Percentiles rank a stretch among this genome's conserved stretches.
phyloP scores from a whole-genome alignment of 2,888 invertebrate genomes.

The Phyllotreta striolata region DNA sequence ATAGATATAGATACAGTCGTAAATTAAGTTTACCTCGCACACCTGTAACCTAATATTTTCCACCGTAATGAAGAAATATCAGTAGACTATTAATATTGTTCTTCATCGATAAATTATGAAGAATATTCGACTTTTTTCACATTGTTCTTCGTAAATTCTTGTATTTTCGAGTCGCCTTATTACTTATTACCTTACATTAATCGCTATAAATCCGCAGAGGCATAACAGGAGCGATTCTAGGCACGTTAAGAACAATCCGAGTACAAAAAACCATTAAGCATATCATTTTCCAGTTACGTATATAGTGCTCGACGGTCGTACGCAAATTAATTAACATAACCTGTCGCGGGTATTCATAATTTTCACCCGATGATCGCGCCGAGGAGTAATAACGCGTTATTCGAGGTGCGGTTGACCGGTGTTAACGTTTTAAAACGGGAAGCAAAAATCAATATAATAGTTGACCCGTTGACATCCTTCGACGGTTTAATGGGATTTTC shows the following conservation, averaged over 20 bases:
- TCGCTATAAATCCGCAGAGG: constrained; percentile 12
- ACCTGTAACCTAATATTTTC: constrained; percentile 14
- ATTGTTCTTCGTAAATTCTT: constrained; percentile 1
- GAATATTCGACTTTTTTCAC: too few relatives aligned
- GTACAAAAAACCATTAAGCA: constrained; percentile 26
- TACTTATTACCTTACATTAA: constrained; percentile 6
- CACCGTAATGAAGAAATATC: too few relatives aligned
- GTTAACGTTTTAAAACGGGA: constrained; percentile 10
- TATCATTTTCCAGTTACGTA: constrained; percentile 39
- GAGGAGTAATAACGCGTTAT: constrained; percentile 34
- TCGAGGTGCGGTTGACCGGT: constrained; percentile 36
- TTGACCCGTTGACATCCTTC: constrained; percentile 26
- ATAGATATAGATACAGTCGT: constrained; percentile 28
- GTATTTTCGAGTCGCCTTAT: constrained; percentile 4
- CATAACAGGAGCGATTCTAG: constrained; percentile 7
- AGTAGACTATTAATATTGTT: too few relatives aligned
- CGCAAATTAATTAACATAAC: constrained; percentile 33
- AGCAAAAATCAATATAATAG: constrained; percentile 31
- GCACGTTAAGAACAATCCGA: constrained; percentile 22
- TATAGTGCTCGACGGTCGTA: constrained; percentile 22
- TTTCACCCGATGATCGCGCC: constrained; percentile 38
- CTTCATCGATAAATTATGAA: too few relatives aligned
- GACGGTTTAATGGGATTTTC: constrained; percentile 9
- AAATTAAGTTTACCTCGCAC: constrained; percentile 24
- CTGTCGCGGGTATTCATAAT: constrained; percentile 37